Base-by-base conservation (phyloP, 53 echinoderm and acorn worm species). In the Temnopleurus reevesii region DNA sequence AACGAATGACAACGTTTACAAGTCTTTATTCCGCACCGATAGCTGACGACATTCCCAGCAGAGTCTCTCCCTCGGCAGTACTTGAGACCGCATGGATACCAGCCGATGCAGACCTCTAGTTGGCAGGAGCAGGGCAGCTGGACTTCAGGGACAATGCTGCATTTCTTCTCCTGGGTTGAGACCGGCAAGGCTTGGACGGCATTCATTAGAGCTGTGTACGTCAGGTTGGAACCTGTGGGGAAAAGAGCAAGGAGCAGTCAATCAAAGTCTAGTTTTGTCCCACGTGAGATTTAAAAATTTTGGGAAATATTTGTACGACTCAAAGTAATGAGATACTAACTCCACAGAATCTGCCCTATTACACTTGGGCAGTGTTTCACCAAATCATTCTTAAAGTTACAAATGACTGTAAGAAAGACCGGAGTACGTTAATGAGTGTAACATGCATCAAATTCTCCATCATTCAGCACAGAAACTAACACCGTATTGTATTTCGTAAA, bases 1-100 rank as follows among this genome's bases (percentile, higher is more conserved):
- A 95, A 98, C 41, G 89, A 60, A 33, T 91, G 64, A 21, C 95
- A 98, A 41, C 95, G 95, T 31, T 92, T 93, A 46, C 98, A 98
- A 5, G 98, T 98, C 49, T 98, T 98, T 30, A 98, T 98, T 0
- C 98, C 98, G 51, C 98, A 98, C 34, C 97, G 84, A 31, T 98
- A 96, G 86, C 93, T 96, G 57, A 98, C 93, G 5, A 93, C 92
- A 53, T 95, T 98, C 29, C 98, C 98, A 0, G 93, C 98, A 15
- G 98, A 93, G 89, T 98, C 98, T n/a, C 98, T 64, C 21, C 98
- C 98, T 1, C 94, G 92, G 89, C 98, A 97, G 89, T 97, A 96
- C 59, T 98, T 98, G 46, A 98, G 95, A 19, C 97, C 97, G 46
- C 98, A 98, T 9, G 95, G 98, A 89, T 96, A 97, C 97, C 98